Conservation (phyloP, 1,140 invertebrate genomes). For the Drosophila sp. region DNA sequence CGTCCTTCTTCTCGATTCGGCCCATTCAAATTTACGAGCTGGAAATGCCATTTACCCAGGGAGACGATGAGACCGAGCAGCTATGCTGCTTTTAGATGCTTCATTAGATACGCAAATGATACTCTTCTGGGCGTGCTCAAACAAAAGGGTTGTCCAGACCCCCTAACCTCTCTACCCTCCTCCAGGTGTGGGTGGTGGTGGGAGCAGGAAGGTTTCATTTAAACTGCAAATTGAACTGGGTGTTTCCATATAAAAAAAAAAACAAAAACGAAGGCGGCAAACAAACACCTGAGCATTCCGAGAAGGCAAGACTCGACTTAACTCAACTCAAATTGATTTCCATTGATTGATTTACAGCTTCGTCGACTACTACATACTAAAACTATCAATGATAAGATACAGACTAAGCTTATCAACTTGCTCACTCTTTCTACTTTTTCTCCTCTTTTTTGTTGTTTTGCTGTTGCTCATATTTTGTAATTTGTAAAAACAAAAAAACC, state of each 20-base stretch:
- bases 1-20: slow-evolving; percentile 18
- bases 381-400: slow-evolving; percentile 4
- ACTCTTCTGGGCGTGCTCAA: slow-evolving; percentile 26
- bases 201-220: background rate
- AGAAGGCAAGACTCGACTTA: background rate
- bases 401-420: slow-evolving; percentile 3
- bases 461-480: too few relatives aligned
- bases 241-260: background rate
- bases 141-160: slow-evolving; percentile 28
- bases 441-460: background rate
- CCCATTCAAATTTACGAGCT: slow-evolving; percentile 64
- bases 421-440: background rate
- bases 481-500: background rate
- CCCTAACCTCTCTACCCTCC: background rate
- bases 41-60: slow-evolving; percentile 51
- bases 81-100: slow-evolving; percentile 57
- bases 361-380: background rate
- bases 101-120: slow-evolving; percentile 67
- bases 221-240: slow-evolving; percentile 8
- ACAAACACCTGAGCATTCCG: background rate
- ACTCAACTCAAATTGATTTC: background rate
- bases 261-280: background rate
- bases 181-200: background rate
- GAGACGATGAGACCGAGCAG: slow-evolving; percentile 9
- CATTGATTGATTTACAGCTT: slow-evolving; percentile 3